phyloP scores from a whole-genome alignment of 2,113 vertebrate genomes.

The Noturus placidus region DNA sequence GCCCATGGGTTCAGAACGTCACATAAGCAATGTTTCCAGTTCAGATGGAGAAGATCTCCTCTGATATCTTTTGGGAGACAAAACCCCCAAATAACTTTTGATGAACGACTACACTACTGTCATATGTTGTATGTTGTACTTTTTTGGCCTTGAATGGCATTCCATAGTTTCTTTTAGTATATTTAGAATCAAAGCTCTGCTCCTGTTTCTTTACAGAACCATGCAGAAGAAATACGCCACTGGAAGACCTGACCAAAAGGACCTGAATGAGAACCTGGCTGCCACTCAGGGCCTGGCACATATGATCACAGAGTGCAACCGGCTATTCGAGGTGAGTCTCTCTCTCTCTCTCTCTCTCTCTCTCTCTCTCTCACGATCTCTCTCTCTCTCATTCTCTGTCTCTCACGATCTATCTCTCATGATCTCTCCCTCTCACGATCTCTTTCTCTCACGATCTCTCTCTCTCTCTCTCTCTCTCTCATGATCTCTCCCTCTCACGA shows the following conservation, averaged over 20 bases:
- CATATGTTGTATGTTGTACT: background rate
- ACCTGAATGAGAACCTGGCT: conserved; percentile 95
- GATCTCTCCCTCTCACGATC: background rate
- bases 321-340: conserved; percentile 87
- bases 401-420: too few relatives aligned
- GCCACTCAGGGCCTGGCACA: conserved; percentile 95
- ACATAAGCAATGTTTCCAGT: background rate
- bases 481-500: too few relatives aligned
- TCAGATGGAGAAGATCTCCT: background rate
- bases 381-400: background rate
- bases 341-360: conserved; percentile 10
- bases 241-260: conserved; percentile 95
- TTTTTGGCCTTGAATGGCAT: background rate
- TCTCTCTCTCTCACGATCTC: background rate
- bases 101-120: background rate
- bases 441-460: too few relatives aligned
- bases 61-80: background rate
- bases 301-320: conserved; percentile 94
- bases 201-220: conserved; percentile 77
- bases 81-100: background rate
- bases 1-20: background rate
- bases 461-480: background rate
- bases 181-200: conserved; percentile 37
- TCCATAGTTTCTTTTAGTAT: background rate
- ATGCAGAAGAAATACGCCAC: conserved; percentile 96